phyloP scores from a whole-genome alignment of 2,797 vertebrate species.

The Macrochelys suwanniensis region DNA sequence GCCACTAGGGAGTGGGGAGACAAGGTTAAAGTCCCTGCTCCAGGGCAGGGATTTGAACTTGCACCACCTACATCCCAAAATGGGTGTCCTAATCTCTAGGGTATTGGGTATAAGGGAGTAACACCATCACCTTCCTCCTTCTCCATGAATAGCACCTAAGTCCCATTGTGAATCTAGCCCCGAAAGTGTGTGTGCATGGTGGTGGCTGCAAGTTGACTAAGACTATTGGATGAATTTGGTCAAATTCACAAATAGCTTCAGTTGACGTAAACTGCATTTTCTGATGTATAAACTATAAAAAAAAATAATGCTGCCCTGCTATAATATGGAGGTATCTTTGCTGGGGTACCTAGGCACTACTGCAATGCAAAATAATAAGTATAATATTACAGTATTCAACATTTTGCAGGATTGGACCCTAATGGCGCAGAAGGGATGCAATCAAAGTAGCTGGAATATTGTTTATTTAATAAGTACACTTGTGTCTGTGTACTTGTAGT shows the following conservation, averaged over 20 bases:
- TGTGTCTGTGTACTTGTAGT: conserved; percentile 62
- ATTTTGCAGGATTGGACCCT: background rate
- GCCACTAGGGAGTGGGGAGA: background rate
- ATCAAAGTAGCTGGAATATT: conserved; percentile 67
- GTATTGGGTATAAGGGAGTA: background rate
- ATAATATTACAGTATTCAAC: background rate
- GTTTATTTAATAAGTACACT: conserved; percentile 66
- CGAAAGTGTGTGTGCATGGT: background rate
- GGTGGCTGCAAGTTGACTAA: background rate
- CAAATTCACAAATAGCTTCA: background rate
- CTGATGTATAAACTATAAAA: background rate
- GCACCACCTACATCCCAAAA: background rate
- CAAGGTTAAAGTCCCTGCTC: background rate
- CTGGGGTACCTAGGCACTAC: background rate
- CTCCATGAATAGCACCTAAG: too few species aligned
- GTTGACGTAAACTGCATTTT: background rate
- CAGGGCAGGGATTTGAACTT: background rate
- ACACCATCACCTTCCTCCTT: background rate
- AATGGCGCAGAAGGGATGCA: conserved; percentile 39
- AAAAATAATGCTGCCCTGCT: background rate
- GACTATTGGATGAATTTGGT: background rate
- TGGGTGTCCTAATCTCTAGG: background rate
- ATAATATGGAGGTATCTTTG: background rate
- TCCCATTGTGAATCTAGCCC: background rate
- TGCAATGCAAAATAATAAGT: background rate